Evolutionary conservation across 1,140 invertebrate genomes (phyloP), one percentile per base, ranked within the genome.

Genomic region (Camponotus floridanus): DNA sequence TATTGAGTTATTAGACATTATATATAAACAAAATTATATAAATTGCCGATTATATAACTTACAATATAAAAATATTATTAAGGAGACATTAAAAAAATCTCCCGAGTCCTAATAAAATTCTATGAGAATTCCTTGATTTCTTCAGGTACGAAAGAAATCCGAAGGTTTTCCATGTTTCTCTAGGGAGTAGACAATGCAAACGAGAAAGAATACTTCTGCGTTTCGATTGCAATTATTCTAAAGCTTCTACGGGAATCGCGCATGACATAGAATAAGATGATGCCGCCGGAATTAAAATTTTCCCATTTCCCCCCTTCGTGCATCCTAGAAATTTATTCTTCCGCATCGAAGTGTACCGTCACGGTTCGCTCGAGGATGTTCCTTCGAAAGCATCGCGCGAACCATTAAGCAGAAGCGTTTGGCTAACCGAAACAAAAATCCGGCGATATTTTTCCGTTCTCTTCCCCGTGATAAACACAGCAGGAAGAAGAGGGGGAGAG

Each of bases 391-490:
- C 88, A 80, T 87, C 85, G 90, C 87, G 85, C 93, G 89, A 94
- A 88, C 94, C 94, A 95, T 95, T 95, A 94, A 94, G 90, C 93
- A 94, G 89, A 94, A 94, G 86, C 91, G 91, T 94, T 94, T 93
- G 93, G 93, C 94, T 95, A 95, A 95, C 94, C 94, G 92, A 94
- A 93, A 94, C 93, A 94, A 95, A 95, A 94, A 94, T 94, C 92
- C 92, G 88, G 83, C 89, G 92, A 94, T 91, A 94, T 94, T 94
- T 94, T 94, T 92, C 94, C 87, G 78, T 91, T 89, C 85, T 78
- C 70, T 81, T 70, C 45, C 71, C 70, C 70, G 57, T 59, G 76
- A 81, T 83, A 81, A 21, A 18, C 11, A 21, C 48, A 4, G 15
- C 5, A 18, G 48, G 48, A 3, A 51, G 48, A 18, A 13, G 26